Percentiles rank a stretch among this genome's conserved stretches.
These are phyloP conservation scores for Tenthredo scrophulariae DNA, from an alignment of 2,888 invertebrate genomes.

Conservation along the genomic window DNA sequence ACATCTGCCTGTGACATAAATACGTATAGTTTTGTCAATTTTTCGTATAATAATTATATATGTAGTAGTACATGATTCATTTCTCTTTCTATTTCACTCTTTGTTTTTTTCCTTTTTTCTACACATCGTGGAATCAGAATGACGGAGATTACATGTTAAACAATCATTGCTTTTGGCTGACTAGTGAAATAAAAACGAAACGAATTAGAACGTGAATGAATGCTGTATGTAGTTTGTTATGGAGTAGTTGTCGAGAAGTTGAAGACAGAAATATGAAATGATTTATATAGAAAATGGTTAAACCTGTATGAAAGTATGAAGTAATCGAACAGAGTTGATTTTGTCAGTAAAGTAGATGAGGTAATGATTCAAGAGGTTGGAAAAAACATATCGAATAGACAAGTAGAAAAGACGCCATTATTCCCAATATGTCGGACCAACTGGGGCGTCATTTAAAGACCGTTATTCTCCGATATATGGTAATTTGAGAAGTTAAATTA, in stretches of 20 bases:
- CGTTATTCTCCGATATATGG: conserved; percentile 6
- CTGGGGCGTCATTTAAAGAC: conserved; percentile 45
- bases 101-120: neutral
- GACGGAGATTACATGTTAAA: neutral
- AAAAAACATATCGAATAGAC: conserved; percentile 49
- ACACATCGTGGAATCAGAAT: too few relatives aligned
- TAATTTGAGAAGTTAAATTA: conserved; percentile 10
- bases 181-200: neutral
- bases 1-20: conserved; percentile 50
- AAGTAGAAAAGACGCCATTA: conserved; percentile 64
- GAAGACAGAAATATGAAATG: neutral
- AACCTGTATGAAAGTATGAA: neutral
- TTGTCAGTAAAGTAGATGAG: neutral
- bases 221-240: neutral
- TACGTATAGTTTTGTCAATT: neutral
- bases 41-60: neutral
- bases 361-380: neutral
- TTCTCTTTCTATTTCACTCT: neutral
- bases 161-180: neutral
- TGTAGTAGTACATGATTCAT: neutral
- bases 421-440: conserved; percentile 64
- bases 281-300: neutral
- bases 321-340: neutral
- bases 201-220: neutral
- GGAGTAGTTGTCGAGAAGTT: neutral